Evolutionary conservation across 2,888 invertebrate species (phyloP).

Genomic region (Dioctria rufipes): DNA sequence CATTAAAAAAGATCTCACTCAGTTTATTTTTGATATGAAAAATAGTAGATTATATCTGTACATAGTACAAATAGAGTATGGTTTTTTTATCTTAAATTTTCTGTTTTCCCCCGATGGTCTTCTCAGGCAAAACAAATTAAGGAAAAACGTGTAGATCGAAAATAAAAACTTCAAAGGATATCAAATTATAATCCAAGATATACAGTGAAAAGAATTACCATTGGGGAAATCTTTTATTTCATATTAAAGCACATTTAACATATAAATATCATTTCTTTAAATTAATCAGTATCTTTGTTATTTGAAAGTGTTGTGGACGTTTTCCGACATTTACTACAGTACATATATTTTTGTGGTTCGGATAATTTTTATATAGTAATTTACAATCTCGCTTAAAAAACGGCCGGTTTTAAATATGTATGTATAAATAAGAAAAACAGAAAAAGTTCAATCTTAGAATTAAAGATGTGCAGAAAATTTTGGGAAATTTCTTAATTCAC

Average conservation of each 20-base stretch:
- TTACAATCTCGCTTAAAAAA: too few species aligned
- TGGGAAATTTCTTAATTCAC: neutral
- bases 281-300: constrained; percentile 5
- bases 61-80: neutral
- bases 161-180: neutral
- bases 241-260: constrained; percentile 41
- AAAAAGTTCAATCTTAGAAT: neutral
- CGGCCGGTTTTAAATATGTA: neutral
- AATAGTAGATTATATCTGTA: neutral
- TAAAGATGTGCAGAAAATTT: neutral
- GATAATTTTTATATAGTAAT: neutral
- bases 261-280: constrained; percentile 8
- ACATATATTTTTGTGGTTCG: neutral
- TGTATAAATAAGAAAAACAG: constrained; percentile 5
- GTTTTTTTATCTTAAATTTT: neutral
- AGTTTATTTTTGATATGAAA: too few species aligned
- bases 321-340: neutral
- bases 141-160: neutral
- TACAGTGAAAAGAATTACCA: neutral
- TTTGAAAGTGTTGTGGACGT: constrained; percentile 19
- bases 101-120: too few species aligned
- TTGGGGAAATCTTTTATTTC: constrained; percentile 12
- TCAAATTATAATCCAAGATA: neutral
- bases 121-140: neutral
- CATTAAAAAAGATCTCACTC: too few species aligned